These are phyloP conservation scores for Thripadectes ignobilis DNA, from an alignment of 2,797 vertebrate species.

Conservation along the genomic window DNA sequence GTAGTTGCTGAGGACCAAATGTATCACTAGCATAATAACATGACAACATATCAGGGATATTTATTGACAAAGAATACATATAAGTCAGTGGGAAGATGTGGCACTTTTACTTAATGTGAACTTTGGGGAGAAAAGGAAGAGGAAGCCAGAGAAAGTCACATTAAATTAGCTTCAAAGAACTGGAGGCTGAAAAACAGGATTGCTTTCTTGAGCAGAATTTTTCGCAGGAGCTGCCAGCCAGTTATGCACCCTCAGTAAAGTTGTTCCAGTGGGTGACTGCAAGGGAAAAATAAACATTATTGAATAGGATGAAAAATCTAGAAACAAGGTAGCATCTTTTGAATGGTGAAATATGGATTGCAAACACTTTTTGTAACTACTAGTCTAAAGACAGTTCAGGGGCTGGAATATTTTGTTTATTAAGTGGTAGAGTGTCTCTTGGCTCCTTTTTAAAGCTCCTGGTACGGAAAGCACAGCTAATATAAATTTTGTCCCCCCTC, in stretches of 20 bases:
- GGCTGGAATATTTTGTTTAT: background rate
- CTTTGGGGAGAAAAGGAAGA: background rate
- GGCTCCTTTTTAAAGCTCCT: background rate
- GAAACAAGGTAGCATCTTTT: background rate
- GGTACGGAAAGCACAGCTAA: background rate
- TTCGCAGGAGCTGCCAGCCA: fast-evolving
- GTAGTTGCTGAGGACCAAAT: background rate
- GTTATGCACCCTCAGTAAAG: background rate
- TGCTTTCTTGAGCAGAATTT: background rate
- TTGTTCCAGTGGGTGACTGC: background rate
- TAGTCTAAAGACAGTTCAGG: background rate
- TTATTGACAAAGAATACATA: background rate
- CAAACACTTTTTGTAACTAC: background rate
- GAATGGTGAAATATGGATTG: background rate
- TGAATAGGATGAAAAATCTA: background rate
- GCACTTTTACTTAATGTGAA: background rate
- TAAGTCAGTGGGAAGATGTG: background rate
- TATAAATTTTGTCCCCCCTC: background rate
- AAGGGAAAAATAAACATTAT: background rate
- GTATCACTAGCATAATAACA: background rate
- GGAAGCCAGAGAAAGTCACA: background rate
- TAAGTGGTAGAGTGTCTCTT: background rate
- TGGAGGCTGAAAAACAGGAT: background rate
- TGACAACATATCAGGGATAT: background rate
- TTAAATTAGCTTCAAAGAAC: background rate